Conservation (phyloP, 2,113 vertebrate genomes). For the Pandion haliaetus region DNA sequence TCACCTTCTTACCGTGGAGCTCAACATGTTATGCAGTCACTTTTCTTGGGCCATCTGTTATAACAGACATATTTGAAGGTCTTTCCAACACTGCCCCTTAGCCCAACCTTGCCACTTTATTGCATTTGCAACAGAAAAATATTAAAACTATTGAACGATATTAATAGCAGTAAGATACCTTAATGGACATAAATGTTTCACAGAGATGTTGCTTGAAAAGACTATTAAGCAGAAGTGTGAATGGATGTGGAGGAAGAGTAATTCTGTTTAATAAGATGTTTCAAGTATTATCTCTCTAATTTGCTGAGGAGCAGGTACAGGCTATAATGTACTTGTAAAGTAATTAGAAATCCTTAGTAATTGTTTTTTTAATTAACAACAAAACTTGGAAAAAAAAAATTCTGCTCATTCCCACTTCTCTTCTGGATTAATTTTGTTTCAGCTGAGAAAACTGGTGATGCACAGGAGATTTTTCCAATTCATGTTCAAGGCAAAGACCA, state of each 20-base stretch:
- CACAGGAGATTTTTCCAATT: constrained; percentile 45
- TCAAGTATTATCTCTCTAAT: constrained; percentile 65
- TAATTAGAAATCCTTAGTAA: constrained; percentile 72
- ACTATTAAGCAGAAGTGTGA: constrained; percentile 46
- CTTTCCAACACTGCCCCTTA: background rate
- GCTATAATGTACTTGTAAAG: constrained; percentile 60
- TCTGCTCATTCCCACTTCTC: constrained; percentile 29
- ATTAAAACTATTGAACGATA: constrained; percentile 5
- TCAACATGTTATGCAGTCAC: background rate
- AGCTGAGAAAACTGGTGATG: constrained; percentile 5
- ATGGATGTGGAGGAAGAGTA: constrained; percentile 41
- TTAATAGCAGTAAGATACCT: constrained; percentile 35
- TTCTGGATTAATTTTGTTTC: constrained; percentile 68
- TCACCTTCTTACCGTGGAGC: background rate
- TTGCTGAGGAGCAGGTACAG: constrained; percentile 56
- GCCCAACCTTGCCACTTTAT: background rate
- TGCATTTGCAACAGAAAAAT: background rate
- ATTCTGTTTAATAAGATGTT: constrained; percentile 68
- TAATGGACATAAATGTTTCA: constrained; percentile 54
- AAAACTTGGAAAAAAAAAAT: constrained; percentile 47
- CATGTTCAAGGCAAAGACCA: background rate
- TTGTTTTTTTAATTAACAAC: constrained; percentile 76
- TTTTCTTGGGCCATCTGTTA: background rate
- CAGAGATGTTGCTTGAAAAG: constrained; percentile 33
- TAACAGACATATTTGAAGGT: background rate